Evolutionary conservation across 2,113 vertebrate genomes (phyloP), one percentile per base, ranked within the genome.

Genomic region (Gymnogyps californianus): DNA sequence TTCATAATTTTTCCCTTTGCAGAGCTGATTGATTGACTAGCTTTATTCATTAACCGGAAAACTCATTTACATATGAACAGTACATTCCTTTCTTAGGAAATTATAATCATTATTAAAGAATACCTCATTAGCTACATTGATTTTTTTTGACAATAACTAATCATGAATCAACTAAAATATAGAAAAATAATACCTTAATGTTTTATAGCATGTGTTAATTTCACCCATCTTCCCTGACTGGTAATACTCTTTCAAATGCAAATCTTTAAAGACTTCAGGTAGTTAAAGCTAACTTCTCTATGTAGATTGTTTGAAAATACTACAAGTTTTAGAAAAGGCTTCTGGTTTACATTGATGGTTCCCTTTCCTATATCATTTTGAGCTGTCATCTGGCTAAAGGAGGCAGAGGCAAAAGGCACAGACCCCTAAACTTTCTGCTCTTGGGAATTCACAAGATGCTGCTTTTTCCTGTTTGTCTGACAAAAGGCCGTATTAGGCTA

Each of bases 51-150:
- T 96, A 90, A 74, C 40, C 1, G 0, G 46, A 86, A 79, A 92
- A 44, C 25, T 79, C 18, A 95, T 94, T 97, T 97, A 67, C 85
- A 91, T 96, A 76, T 90, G 90, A 97, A 93, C 31, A 84, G 70
- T 70, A 65, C 18, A 40, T 89, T 67, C 70, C 25, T 95, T 92
- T 91, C 88, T 90, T 79, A 79, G 46, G 52, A 93, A 95, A 91
- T 72, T 46, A 77, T 58, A 92, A 76, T 95, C 52, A 70, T 96
- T 95, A 94, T 93, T 72, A 89, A 93, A 94, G 51, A 97, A 95
- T 96, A 96, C 10, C 54, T 96, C 65, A 93, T 96, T 95, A 96
- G 31, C 29, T 85, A 64, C 59, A 55, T 40, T 89, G 69, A 87
- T 86, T 93, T 90, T 70, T 77, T 91, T 85, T 44, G 10, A 80